Evolutionary conservation across 2,113 vertebrate genomes (phyloP).

Genomic region (Nibea coibor): DNA sequence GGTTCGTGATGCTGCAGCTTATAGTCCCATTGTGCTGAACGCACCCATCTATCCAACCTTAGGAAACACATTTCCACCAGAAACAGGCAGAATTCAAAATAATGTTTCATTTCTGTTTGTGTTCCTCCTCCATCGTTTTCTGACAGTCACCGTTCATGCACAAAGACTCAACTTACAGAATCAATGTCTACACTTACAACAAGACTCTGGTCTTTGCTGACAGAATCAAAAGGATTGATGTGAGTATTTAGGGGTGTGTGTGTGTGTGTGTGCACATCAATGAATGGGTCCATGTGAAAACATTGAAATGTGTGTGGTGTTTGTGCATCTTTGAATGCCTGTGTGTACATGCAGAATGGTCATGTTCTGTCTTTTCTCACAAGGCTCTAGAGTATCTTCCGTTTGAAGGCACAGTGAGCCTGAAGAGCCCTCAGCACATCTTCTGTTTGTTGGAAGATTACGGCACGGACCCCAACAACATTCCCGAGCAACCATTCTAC

Average conservation of each 20-base stretch:
- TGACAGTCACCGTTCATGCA: slow-evolving; percentile 89
- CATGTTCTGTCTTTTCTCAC: background rate
- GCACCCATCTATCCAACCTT: background rate
- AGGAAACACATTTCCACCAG: background rate
- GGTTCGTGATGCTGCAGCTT: slow-evolving; percentile 77
- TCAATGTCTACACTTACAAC: slow-evolving; percentile 95
- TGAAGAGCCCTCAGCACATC: slow-evolving; percentile 91
- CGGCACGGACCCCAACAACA: slow-evolving; percentile 91
- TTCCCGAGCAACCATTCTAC: slow-evolving; percentile 89
- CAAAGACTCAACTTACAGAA: slow-evolving; percentile 91
- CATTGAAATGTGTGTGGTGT: background rate
- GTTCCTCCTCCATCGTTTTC: slow-evolving; percentile 12
- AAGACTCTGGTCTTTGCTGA: slow-evolving; percentile 92
- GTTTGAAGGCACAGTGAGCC: slow-evolving; percentile 92
- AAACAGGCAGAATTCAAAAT: too few relatives aligned
- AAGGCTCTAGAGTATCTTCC: slow-evolving; percentile 95
- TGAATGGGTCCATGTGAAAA: background rate
- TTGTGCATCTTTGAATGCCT: background rate
- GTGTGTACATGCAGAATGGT: background rate
- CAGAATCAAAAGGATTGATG: slow-evolving; percentile 93
- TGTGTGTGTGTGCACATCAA: too few relatives aligned
- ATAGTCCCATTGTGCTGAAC: background rate
- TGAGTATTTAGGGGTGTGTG: slow-evolving; percentile 76
- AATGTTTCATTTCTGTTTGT: background rate
- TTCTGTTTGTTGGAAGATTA: slow-evolving; percentile 97